phyloP scores from a whole-genome alignment of 2,113 vertebrate species.

The Ptyas mucosa region DNA sequence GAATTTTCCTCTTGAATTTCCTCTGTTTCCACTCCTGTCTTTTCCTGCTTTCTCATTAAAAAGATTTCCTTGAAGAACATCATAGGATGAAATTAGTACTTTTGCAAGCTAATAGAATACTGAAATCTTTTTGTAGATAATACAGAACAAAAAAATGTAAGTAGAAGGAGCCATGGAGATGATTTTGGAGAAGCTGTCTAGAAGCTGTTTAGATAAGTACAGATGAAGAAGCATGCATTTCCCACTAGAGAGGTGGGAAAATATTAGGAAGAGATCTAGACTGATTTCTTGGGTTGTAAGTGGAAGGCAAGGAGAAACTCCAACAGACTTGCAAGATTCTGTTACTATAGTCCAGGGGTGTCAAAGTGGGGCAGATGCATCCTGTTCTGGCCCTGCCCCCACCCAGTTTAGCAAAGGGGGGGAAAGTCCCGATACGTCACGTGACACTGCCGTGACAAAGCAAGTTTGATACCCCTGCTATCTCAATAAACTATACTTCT shows the following conservation, averaged over 20 bases:
- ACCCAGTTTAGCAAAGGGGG: too few relatives aligned
- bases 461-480: too few relatives aligned
- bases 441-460: too few relatives aligned
- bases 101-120: background rate
- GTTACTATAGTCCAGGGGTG: background rate
- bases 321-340: background rate
- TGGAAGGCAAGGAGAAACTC: background rate
- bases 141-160: background rate
- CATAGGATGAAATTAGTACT: background rate
- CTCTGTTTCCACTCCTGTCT: background rate
- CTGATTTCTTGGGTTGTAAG: background rate
- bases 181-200: background rate
- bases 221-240: background rate
- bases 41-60: background rate
- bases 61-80: background rate
- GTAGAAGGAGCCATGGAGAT: background rate
- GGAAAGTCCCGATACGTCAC: too few relatives aligned
- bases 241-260: background rate
- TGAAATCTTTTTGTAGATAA: background rate
- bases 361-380: too few relatives aligned
- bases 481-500: background rate
- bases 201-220: background rate
- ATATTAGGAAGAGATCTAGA: background rate
- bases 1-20: background rate
- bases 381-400: too few relatives aligned